Evolutionary conservation across 2,797 vertebrate genomes (phyloP).

Genomic region (Halcyon smyrnensis): DNA sequence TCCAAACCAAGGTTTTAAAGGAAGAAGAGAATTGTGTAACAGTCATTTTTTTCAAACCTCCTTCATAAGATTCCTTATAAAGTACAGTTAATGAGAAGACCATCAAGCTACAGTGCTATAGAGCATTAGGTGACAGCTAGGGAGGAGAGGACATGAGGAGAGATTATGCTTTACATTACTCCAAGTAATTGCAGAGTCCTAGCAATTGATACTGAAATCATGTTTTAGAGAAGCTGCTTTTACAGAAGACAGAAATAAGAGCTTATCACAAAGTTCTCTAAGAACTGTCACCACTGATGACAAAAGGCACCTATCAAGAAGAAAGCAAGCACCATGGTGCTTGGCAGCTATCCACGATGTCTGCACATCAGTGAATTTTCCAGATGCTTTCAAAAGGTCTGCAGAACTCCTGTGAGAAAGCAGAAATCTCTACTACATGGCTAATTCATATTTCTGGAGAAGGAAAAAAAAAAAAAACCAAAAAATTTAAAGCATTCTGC

Average conservation of each 20-base stretch:
- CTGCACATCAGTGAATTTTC: background rate
- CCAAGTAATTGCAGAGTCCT: background rate
- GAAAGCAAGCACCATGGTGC: background rate
- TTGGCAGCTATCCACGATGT: background rate
- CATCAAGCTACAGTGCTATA: background rate
- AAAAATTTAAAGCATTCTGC: slow-evolving; percentile 17
- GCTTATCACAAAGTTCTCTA: background rate
- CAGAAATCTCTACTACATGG: background rate
- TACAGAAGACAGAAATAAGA: background rate
- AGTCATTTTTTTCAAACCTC: background rate
- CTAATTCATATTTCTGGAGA: slow-evolving; percentile 1
- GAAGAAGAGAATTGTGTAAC: background rate
- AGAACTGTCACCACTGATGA: background rate
- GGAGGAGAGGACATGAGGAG: background rate
- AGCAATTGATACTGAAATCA: background rate
- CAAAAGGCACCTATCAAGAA: background rate
- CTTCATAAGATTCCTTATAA: background rate
- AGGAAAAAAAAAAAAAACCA: background rate
- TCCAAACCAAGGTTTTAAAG: background rate
- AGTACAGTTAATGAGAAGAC: background rate
- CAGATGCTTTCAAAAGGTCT: background rate
- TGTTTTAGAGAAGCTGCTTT: background rate
- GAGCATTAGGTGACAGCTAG: background rate
- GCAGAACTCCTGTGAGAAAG: background rate
- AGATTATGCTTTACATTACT: background rate